Percentiles rank a stretch among this genome's conserved stretches.
Conservation (phyloP, 2,113 vertebrate genomes). For the Hypanus sabinus region DNA sequence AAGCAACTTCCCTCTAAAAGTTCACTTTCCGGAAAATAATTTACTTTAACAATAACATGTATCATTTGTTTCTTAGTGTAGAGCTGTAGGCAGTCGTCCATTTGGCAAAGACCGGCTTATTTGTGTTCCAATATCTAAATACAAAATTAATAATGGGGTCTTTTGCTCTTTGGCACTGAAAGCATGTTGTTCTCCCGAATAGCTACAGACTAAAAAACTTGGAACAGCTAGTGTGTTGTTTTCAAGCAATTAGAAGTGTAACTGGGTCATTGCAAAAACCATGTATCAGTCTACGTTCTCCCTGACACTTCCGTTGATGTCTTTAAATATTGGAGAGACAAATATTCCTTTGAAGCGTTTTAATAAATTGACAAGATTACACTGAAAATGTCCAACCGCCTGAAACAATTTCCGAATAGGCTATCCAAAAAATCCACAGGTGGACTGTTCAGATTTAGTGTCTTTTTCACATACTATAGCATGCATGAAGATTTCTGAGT, state of each 20-base stretch:
- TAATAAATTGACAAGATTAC: background rate
- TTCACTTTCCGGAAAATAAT: background rate
- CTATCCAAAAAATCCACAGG: background rate
- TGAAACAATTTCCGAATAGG: no score
- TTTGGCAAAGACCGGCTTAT: background rate
- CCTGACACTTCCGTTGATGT: background rate
- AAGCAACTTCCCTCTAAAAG: background rate
- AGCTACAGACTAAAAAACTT: background rate
- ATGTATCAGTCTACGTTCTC: background rate
- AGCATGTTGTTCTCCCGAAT: background rate
- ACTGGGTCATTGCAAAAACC: background rate
- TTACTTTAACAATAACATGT: background rate
- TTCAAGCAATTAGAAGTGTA: background rate
- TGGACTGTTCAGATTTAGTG: background rate
- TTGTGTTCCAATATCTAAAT: background rate
- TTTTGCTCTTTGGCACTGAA: constrained; percentile 26
- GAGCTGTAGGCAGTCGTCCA: background rate
- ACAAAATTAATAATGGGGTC: background rate
- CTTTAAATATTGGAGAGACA: background rate
- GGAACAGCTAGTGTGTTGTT: background rate
- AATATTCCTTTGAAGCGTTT: background rate
- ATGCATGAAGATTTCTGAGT: background rate
- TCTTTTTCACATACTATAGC: background rate
- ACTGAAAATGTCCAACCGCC: background rate
- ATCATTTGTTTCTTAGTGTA: background rate